Percentiles rank a stretch among this genome's conserved stretches.
These are phyloP conservation scores for Ateles fusciceps DNA, from an alignment of 2,797 vertebrate genomes.

Conservation along the genomic window DNA sequence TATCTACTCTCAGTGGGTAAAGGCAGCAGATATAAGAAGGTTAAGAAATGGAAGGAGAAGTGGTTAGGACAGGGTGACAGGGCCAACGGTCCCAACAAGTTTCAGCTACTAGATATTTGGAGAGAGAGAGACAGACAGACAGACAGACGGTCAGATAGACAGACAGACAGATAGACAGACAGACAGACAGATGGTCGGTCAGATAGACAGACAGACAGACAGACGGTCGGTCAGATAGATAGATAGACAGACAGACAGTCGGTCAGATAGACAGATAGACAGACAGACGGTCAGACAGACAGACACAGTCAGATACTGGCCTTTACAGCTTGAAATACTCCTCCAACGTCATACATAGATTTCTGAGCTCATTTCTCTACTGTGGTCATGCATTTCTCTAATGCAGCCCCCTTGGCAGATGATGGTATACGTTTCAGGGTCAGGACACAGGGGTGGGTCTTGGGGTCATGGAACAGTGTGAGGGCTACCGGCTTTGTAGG, in stretches of 20 bases:
- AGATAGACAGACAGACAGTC: background rate
- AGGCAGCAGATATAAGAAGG: background rate
- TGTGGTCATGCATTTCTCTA: background rate
- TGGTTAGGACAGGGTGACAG: background rate
- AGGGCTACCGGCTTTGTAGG: background rate
- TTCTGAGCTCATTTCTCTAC: background rate
- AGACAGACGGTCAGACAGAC: background rate
- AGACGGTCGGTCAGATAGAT: fast-evolving
- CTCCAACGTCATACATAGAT: background rate
- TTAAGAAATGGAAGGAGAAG: background rate
- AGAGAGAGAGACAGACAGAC: background rate
- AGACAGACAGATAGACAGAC: no score
- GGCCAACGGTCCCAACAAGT: background rate
- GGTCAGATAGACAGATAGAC: background rate
- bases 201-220: no score
- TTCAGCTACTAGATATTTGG: background rate
- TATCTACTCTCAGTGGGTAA: background rate
- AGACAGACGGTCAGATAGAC: background rate
- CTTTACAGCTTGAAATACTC: background rate
- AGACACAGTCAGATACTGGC: background rate
- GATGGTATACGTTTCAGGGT: background rate
- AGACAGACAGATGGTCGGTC: no score
- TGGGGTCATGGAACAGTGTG: background rate
- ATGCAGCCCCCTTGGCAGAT: background rate
- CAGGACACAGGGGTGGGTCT: background rate